Evolutionary conservation across 1,140 invertebrate genomes (phyloP).

Genomic region (Antheraea pernyi): DNA sequence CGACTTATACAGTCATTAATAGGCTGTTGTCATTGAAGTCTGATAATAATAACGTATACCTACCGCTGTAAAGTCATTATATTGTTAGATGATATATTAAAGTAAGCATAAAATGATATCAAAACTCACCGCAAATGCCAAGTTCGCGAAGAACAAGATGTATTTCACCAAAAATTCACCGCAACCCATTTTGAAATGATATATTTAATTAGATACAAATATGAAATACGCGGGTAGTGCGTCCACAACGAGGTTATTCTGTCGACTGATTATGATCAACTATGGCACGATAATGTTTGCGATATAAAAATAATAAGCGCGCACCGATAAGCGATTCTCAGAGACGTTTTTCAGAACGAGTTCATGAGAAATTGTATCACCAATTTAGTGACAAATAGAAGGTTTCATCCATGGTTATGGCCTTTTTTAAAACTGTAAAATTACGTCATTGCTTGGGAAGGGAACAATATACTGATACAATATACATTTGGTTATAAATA

Average conservation of each 20-base stretch:
- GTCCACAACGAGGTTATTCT: not conserved
- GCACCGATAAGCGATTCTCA: not conserved
- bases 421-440: not conserved
- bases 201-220: not conserved
- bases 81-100: not conserved
- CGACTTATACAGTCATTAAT: no score
- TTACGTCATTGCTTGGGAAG: no score
- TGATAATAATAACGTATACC: not conserved
- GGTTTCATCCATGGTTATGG: not conserved
- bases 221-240: not conserved
- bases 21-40: not conserved
- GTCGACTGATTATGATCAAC: not conserved
- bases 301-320: not conserved
- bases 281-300: not conserved
- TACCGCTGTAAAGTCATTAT: not conserved
- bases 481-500: no score
- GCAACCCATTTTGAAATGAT: conserved; percentile 58
- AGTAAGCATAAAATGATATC: not conserved
- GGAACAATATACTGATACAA: no score
- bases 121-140: conserved; percentile 68
- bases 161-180: conserved; percentile 72
- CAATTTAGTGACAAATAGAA: not conserved
- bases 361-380: not conserved
- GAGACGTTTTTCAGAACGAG: not conserved
- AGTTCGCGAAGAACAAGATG: conserved; percentile 63